A percentile compares a stretch with the other conserved stretches of the same genome.
phyloP scores from a whole-genome alignment of 1,140 invertebrate species.

The Neodiprion fabricii region DNA sequence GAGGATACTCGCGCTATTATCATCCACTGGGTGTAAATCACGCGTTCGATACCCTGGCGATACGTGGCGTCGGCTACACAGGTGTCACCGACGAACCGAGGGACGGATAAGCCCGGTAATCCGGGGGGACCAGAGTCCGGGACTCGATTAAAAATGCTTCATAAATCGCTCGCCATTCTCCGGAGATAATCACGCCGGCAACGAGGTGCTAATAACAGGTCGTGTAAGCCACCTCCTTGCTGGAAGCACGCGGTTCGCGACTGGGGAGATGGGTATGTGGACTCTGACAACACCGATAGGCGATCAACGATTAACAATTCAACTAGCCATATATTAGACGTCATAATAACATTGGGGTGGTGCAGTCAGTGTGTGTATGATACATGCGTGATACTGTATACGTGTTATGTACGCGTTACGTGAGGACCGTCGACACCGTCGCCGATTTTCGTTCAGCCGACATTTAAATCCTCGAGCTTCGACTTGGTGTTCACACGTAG shows the following conservation, averaged over 20 bases:
- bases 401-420: not conserved
- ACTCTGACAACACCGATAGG: not conserved
- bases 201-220: not conserved
- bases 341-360: not conserved
- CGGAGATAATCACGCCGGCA: not conserved
- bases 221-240: too few relatives aligned
- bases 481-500: too few relatives aligned
- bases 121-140: not conserved
- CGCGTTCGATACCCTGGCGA: not conserved
- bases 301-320: not conserved
- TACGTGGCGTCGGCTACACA: too few relatives aligned
- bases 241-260: not conserved
- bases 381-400: not conserved
- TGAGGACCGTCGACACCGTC: too few relatives aligned
- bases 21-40: not conserved
- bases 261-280: not conserved
- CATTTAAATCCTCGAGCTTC: too few relatives aligned
- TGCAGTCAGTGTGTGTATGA: not conserved
- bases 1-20: not conserved
- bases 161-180: not conserved
- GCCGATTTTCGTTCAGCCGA: too few relatives aligned
- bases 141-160: not conserved
- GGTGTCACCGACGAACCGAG: too few relatives aligned
- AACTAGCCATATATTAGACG: slow-evolving; percentile 2
- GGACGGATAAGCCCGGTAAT: not conserved